Evolutionary conservation across 2,113 vertebrate genomes (phyloP).

Genomic region (Opisthocomus hoazin): DNA sequence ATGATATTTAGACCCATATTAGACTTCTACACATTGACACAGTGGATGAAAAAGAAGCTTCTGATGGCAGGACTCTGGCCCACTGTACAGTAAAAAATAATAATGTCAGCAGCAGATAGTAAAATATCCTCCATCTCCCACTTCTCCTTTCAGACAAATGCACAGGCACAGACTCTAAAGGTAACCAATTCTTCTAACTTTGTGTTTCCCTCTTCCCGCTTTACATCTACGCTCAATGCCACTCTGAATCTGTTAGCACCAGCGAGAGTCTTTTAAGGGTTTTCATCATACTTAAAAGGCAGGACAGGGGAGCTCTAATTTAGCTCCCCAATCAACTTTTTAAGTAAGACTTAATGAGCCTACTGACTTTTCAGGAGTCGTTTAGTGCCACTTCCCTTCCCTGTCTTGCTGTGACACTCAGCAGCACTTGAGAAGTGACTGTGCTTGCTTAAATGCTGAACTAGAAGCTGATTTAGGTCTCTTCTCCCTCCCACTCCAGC

Average conservation of each 20-base stretch:
- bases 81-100: neutral
- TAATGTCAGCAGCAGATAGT: neutral
- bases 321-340: constrained; percentile 63
- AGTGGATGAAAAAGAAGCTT: neutral
- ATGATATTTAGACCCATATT: neutral
- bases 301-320: constrained; percentile 56
- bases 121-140: neutral
- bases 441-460: constrained; percentile 49
- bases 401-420: constrained; percentile 66
- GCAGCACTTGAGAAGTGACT: constrained; percentile 54
- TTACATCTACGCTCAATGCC: neutral
- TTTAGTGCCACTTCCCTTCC: constrained; percentile 62
- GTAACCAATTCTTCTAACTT: neutral
- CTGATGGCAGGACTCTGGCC: neutral
- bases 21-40: neutral
- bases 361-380: constrained; percentile 52
- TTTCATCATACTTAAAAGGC: constrained; percentile 59
- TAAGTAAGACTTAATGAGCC: constrained; percentile 62
- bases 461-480: constrained; percentile 52
- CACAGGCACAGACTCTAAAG: neutral
- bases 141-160: neutral
- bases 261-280: constrained; percentile 30
- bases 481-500: neutral
- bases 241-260: constrained; percentile 34
- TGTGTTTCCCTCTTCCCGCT: constrained; percentile 5